phyloP scores from a whole-genome alignment of 1,140 invertebrate species.

The Heliconius himera region DNA sequence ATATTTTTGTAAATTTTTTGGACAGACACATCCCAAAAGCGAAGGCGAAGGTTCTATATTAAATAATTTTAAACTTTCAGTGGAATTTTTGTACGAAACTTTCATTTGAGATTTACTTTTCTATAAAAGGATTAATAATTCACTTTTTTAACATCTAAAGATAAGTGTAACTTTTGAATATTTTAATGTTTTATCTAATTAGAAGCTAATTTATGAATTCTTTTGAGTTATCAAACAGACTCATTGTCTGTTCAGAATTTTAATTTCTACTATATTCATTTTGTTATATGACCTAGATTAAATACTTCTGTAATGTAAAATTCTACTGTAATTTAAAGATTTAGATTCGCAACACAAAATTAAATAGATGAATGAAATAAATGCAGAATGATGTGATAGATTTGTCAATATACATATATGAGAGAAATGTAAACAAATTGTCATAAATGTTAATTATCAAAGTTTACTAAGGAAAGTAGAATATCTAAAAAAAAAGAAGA shows the following conservation, averaged over 20 bases:
- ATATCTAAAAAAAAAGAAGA: too few species aligned
- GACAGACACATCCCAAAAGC: not conserved
- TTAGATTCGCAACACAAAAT: too few species aligned
- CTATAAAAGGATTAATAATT: not conserved
- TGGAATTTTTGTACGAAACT: not conserved
- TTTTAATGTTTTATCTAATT: constrained; percentile 2
- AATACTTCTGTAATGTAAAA: not conserved
- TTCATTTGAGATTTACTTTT: not conserved
- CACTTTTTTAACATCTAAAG: constrained; percentile 1
- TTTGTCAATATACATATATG: too few species aligned
- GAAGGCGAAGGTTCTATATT: not conserved
- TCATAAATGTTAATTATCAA: too few species aligned
- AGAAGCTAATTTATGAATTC: constrained; percentile 4
- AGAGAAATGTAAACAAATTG: too few species aligned
- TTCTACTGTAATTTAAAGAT: not conserved
- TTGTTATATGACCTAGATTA: not conserved
- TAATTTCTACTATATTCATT: not conserved
- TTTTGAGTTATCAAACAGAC: constrained; percentile 7
- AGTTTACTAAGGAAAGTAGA: too few species aligned
- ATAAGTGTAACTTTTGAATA: constrained; percentile 12
- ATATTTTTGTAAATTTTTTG: not conserved
- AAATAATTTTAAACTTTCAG: not conserved
- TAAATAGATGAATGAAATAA: too few species aligned
- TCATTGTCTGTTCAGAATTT: not conserved
- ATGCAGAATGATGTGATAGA: too few species aligned